These are phyloP conservation scores for Nothocercus julius DNA, from an alignment of 2,113 vertebrate genomes.

Conservation along the genomic window DNA sequence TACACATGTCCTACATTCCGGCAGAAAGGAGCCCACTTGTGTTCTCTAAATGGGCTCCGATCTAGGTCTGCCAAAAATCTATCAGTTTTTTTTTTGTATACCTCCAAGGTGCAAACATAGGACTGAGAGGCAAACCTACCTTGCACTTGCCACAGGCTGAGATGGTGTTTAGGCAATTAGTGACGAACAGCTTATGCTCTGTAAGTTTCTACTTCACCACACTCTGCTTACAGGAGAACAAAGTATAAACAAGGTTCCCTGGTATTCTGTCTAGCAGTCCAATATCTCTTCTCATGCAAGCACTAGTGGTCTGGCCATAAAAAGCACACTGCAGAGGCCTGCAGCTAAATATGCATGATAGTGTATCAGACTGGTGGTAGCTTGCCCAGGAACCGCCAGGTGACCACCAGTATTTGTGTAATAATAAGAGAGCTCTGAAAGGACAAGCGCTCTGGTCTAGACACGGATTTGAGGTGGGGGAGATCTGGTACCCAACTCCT, in stretches of 20 bases:
- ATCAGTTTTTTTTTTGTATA: background rate
- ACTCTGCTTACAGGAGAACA: background rate
- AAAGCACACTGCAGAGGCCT: background rate
- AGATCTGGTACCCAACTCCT: background rate
- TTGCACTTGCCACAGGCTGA: background rate
- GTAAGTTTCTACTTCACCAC: background rate
- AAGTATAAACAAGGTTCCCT: background rate
- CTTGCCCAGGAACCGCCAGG: background rate
- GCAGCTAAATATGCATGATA: background rate
- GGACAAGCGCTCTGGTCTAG: background rate
- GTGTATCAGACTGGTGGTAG: background rate
- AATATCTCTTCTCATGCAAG: background rate
- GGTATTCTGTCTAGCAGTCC: background rate
- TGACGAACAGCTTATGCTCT: background rate
- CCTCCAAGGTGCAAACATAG: background rate
- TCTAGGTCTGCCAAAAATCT: background rate
- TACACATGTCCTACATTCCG: background rate
- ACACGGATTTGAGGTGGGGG: background rate
- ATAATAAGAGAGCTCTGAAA: background rate
- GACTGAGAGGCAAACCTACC: background rate
- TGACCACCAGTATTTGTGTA: background rate
- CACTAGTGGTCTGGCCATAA: background rate
- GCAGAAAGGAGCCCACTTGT: background rate
- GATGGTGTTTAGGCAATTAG: background rate
- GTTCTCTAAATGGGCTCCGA: background rate